phyloP scores from a whole-genome alignment of 2,113 vertebrate species.

The Illadopsis cleaveri region DNA sequence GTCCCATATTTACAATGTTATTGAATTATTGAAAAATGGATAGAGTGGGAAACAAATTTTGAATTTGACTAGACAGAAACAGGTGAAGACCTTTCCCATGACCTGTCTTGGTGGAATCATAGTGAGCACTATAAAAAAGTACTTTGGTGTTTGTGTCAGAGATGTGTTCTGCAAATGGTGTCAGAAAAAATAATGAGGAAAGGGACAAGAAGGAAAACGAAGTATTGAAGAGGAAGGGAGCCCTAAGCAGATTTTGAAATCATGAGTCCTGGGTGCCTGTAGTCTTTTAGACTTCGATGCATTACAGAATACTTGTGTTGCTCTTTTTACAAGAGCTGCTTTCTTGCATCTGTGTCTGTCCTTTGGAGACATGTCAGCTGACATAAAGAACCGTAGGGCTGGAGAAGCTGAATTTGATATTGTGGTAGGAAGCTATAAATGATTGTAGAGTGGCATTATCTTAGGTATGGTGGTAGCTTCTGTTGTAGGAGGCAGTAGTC shows the following conservation, averaged over 20 bases:
- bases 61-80: neutral
- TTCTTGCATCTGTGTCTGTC: neutral
- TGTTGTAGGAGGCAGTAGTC: neutral
- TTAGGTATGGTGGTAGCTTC: neutral
- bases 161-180: neutral
- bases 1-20: neutral
- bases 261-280: neutral
- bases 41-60: neutral
- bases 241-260: neutral
- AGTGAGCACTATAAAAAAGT: rapidly evolving
- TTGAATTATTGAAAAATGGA: neutral
- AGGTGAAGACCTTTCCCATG: neutral
- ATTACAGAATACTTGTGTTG: rapidly evolving
- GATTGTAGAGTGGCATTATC: neutral
- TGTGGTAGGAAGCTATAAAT: neutral
- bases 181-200: neutral
- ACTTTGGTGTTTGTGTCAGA: neutral
- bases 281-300: neutral
- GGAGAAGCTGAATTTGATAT: neutral
- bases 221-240: neutral
- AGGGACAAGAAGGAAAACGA: neutral
- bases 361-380: neutral
- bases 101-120: neutral
- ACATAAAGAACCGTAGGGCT: neutral
- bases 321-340: neutral